phyloP scores from a whole-genome alignment of 2,797 vertebrate genomes.

The Siniperca undulata region DNA sequence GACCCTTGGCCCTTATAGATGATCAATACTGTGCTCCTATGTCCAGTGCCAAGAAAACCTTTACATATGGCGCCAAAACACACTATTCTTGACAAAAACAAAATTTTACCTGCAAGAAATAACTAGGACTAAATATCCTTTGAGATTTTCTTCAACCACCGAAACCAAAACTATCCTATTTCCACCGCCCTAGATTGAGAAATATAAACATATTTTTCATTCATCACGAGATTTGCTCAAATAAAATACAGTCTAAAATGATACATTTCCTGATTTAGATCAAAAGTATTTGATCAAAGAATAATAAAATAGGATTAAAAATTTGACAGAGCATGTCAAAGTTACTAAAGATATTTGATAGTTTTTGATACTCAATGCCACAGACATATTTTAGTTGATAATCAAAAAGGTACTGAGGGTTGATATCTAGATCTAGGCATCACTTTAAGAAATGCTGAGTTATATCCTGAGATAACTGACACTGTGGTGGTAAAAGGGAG shows the following conservation, averaged over 20 bases:
- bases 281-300: neutral
- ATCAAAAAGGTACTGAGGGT: neutral
- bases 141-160: neutral
- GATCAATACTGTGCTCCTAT: conserved; percentile 40
- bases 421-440: conserved; percentile 17
- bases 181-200: neutral
- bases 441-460: conserved; percentile 32
- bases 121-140: neutral
- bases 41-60: conserved; percentile 16
- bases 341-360: neutral
- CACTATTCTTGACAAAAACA: neutral
- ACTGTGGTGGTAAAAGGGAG: conserved; percentile 43
- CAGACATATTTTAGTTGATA: conserved; percentile 17
- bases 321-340: neutral
- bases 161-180: neutral
- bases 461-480: conserved; percentile 38
- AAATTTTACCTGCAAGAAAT: neutral
- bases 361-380: neutral
- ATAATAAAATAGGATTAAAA: neutral
- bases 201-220: neutral
- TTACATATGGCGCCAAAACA: conserved; percentile 5
- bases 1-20: neutral
- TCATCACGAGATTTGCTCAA: neutral
- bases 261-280: neutral
- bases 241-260: neutral